Base-by-base conservation (phyloP, 2,113 vertebrate genomes). In the Oncorhynchus keta region DNA sequence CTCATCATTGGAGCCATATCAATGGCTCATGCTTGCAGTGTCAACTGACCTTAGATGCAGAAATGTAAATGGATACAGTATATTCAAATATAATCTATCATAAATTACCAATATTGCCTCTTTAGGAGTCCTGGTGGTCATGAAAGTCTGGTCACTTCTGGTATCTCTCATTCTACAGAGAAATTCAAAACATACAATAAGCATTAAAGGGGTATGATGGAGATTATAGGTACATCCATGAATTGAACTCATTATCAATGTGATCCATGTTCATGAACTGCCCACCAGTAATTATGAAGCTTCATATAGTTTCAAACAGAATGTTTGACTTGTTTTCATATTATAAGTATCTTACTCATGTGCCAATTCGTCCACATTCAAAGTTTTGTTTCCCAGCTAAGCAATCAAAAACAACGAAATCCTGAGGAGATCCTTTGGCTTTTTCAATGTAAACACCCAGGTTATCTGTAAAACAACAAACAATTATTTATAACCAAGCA, bases 71-170 rank as follows among this genome's bases (percentile, higher is more conserved):
- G 7, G 35, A 39, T 2, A 39, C 35, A 2, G 35, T 8, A 28
- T 64, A 8, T 18, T 5, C 0, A 32, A 68, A 32, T 68, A 11
- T n/a, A 35, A 30, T 32, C 6, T 5, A 13, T 57, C 14, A 24
- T 16, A 18, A 5, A 72, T 84, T 87, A 92, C 89, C 89, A 92
- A 66, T 72, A 92, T 87, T 1, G 90, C 89, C 61, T 92, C 90
- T 0, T 84, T 1, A 51, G 90, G 90, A 49, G 74, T 81, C 0
- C 88, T 83, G 12, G 72, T 89, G 57, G 85, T 88, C 65, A 76
- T 69, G 49, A 92, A 79, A 16, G 76, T 71, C 13, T 51, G 45
- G 70, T 86, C 81, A 1, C 72, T 75, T 76, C 84, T 77, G 1
- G 68, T 26, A 72, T 90, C 85, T 3, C 85, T 80, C 24, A 85